Evolutionary conservation across 1,140 invertebrate genomes (phyloP).

Genomic region (Calycopis cecrops): DNA sequence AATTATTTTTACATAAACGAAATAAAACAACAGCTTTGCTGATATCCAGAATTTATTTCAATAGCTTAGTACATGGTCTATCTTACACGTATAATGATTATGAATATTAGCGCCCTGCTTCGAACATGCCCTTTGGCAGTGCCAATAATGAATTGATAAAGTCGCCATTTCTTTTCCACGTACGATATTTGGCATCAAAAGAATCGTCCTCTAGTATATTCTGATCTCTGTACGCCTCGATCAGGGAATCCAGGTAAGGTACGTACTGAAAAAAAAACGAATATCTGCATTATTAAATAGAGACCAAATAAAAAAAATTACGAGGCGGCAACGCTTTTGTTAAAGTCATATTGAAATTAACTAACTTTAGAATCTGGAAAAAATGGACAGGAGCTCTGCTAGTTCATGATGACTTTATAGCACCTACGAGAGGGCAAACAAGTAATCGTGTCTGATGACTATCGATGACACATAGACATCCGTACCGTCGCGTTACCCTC

Average conservation of each 20-base stretch:
- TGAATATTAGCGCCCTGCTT: slow-evolving; percentile 75
- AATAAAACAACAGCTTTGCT: background rate
- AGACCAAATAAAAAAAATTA: background rate
- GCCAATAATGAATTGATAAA: slow-evolving; percentile 84
- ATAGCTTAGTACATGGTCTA: background rate
- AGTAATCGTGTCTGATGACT: too few species aligned
- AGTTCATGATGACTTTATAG: too few species aligned
- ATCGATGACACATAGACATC: too few species aligned
- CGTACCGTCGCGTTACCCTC: too few species aligned
- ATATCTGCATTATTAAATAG: background rate
- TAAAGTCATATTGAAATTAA: too few species aligned
- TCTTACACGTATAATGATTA: background rate
- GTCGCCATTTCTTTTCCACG: slow-evolving; percentile 82
- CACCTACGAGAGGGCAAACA: too few species aligned
- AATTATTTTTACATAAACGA: too few species aligned
- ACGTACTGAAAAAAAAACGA: slow-evolving; percentile 36
- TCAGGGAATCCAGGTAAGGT: slow-evolving; percentile 36
- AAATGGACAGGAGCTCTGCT: background rate
- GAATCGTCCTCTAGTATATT: slow-evolving; percentile 31
- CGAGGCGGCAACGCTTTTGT: too few species aligned
- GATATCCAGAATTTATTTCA: background rate
- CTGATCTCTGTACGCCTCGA: slow-evolving; percentile 34
- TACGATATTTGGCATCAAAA: slow-evolving; percentile 43
- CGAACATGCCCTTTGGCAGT: slow-evolving; percentile 82
- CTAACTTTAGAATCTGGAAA: background rate